A percentile compares a stretch with the other conserved stretches of the same genome.
These are phyloP conservation scores for Trichopoda pennipes DNA, from an alignment of 2,888 invertebrate species.

Conservation along the genomic window DNA sequence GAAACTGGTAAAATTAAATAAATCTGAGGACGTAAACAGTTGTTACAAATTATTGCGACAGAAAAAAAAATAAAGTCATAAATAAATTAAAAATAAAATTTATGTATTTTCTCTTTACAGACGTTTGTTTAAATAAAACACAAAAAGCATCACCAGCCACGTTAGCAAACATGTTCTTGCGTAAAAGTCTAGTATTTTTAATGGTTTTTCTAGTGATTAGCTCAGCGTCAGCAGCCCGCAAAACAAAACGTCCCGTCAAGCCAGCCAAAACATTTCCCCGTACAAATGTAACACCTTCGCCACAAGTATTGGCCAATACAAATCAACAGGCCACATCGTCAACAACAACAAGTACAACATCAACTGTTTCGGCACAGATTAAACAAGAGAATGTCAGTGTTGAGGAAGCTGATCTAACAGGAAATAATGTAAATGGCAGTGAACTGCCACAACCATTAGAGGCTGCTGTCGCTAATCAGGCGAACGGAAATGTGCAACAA, in stretches of 20 bases:
- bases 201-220: slow-evolving; percentile 78
- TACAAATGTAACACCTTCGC: slow-evolving; percentile 78
- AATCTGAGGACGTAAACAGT: too few relatives aligned
- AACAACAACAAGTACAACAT: slow-evolving; percentile 64
- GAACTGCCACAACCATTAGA: slow-evolving; percentile 78
- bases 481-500: slow-evolving; percentile 57
- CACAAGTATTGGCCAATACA: slow-evolving; percentile 67
- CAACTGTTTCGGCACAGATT: slow-evolving; percentile 45
- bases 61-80: slow-evolving; percentile 4
- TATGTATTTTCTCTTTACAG: neutral
- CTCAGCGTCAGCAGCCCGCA: slow-evolving; percentile 78
- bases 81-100: slow-evolving; percentile 5
- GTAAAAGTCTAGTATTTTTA: slow-evolving; percentile 76
- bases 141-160: neutral
- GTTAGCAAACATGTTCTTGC: slow-evolving; percentile 76
- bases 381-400: slow-evolving; percentile 67
- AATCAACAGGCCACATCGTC: slow-evolving; percentile 43
- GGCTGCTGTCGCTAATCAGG: slow-evolving; percentile 62
- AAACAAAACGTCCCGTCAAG: slow-evolving; percentile 79
- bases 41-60: neutral
- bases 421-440: slow-evolving; percentile 72
- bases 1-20: too few relatives aligned
- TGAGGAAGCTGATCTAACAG: slow-evolving; percentile 71
- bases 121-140: slow-evolving; percentile 21
- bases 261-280: slow-evolving; percentile 80